Evolutionary conservation across 2,797 vertebrate genomes (phyloP).

Genomic region (Lacerta viridis): DNA sequence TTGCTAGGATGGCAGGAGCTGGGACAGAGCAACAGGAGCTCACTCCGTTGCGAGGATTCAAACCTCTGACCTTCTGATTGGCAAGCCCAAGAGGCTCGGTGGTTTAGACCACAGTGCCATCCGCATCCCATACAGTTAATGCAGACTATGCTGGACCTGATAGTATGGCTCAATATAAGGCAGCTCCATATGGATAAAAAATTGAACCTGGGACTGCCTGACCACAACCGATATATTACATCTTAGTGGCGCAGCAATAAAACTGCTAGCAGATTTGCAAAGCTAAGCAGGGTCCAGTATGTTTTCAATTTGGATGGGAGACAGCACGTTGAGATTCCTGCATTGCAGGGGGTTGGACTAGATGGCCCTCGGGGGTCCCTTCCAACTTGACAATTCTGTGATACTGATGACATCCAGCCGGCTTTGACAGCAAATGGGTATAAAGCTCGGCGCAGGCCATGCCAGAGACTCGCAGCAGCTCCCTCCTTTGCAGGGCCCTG

Average conservation of each 20-base stretch:
- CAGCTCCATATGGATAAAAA: too few species aligned
- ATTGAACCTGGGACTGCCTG: background rate
- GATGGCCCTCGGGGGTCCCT: too few species aligned
- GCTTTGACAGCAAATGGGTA: background rate
- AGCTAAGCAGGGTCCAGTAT: background rate
- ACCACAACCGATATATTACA: background rate
- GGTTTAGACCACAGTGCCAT: too few species aligned
- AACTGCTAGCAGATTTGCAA: background rate
- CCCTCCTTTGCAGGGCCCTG: conserved; percentile 21
- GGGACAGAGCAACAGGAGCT: too few species aligned
- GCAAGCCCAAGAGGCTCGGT: too few species aligned
- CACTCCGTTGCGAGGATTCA: fast-evolving
- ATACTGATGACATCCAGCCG: background rate
- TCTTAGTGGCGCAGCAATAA: background rate
- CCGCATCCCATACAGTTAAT: too few species aligned
- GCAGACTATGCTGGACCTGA: too few species aligned
- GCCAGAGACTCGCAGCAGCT: conserved; percentile 15
- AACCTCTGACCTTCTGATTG: too few species aligned
- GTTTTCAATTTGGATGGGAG: background rate
- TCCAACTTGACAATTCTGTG: too few species aligned
- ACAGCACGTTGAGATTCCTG: background rate
- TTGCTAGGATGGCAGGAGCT: too few species aligned
- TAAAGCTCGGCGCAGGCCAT: background rate
- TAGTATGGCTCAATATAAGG: too few species aligned
- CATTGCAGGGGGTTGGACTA: too few species aligned